Base-by-base conservation (phyloP, 2,113 vertebrate species). In the Pteruthius melanotis region DNA sequence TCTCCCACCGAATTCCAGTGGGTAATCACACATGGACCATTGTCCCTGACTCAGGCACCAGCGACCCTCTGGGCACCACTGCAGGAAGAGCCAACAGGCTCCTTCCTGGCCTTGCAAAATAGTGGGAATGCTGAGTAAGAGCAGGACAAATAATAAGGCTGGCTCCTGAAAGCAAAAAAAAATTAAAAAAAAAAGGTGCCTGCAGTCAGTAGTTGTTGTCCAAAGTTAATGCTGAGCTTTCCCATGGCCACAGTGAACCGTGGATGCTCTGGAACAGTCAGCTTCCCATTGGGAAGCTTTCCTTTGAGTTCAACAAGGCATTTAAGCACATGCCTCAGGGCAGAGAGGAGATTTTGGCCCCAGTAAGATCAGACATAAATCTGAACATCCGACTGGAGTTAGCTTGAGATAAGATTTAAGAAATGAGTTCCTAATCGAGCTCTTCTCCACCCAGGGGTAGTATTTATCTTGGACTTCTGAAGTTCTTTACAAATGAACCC, bases 211-310 rank as follows among this genome's bases (percentile, higher is more conserved):
- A 60, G 52, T 15, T 47, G 13, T 44, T 80, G 45, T 44, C 30
- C n/a, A 35, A 0, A 30, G 44, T 47, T 63, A 31, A 22, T 5
- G 7, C 35, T 31, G 47, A 86, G 53, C 24, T 83, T 61, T 77
- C 54, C 42, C 17, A 0, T 1, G 8, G 75, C 60, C n/a, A 10
- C 8, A 1, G 12, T 12, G 63, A 65, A 12, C 7, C 0, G 0
- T 4, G 16, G 18, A 16, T 75, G 50, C 24, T 78, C 60, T 70
- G 42, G 20, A 27, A 17, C 27, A 76, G 30, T 20, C 18, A 50
- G 28, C 13, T 78, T 52, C 44, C 21, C 27, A 18, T 7, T 0
- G 1, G 15, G 35, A 91, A 74, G 37, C 10, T 27, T 70, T 78
- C 15, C 14, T 84, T 63, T 39, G 45, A 45, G 23, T 56, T 64